These are phyloP conservation scores for Xiphydria camelus DNA, from an alignment of 2,888 invertebrate genomes.

Conservation along the genomic window DNA sequence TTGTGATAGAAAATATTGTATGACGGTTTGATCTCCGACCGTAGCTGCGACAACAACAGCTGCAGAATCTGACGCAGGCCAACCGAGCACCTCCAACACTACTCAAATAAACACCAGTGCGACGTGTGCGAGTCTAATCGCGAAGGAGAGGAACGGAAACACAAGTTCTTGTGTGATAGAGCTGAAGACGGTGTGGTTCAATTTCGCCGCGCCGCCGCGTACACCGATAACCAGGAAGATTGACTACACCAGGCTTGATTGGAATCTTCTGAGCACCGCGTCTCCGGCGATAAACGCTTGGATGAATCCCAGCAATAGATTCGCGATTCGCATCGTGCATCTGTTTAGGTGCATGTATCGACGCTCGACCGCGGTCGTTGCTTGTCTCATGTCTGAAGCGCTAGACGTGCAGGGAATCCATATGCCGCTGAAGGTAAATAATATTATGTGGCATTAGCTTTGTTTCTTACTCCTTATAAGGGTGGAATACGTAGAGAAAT, in stretches of 20 bases:
- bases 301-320: slow-evolving; percentile 94
- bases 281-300: slow-evolving; percentile 97
- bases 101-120: slow-evolving; percentile 34
- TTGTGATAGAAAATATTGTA: not conserved
- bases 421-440: slow-evolving; percentile 72
- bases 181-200: slow-evolving; percentile 91
- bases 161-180: slow-evolving; percentile 87
- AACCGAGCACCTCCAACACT: slow-evolving; percentile 51
- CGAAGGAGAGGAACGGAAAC: slow-evolving; percentile 70
- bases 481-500: no score
- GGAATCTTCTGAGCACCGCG: slow-evolving; percentile 94
- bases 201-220: slow-evolving; percentile 95
- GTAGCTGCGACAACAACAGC: slow-evolving; percentile 15
- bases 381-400: slow-evolving; percentile 94
- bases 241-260: slow-evolving; percentile 91
- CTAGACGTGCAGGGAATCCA: slow-evolving; percentile 85
- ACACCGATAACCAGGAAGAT: slow-evolving; percentile 93
- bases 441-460: not conserved
- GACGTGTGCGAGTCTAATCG: slow-evolving; percentile 41
- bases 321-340: slow-evolving; percentile 82
- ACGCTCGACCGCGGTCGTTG: slow-evolving; percentile 83
- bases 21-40: not conserved
- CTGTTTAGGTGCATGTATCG: slow-evolving; percentile 80
- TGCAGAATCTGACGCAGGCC: slow-evolving; percentile 57
- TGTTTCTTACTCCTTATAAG: no score